phyloP scores from a whole-genome alignment of 92 coral and sea anemone genomes.

The Paragorgia papillata region DNA sequence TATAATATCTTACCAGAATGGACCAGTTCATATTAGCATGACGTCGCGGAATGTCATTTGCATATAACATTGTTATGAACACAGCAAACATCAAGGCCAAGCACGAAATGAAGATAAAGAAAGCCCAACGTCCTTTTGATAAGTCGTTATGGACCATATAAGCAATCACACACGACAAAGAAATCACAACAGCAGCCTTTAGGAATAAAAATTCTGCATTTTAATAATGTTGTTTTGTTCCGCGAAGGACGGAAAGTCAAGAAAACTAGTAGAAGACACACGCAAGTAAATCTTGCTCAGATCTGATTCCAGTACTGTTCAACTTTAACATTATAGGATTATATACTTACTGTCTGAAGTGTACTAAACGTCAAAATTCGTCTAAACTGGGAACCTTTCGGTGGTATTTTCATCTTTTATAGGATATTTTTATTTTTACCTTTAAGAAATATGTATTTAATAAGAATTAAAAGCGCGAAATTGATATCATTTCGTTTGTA shows the following conservation, averaged over 20 bases:
- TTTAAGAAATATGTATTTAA: not conserved
- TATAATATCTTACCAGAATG: not conserved
- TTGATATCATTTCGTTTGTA: no score
- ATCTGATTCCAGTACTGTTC: no score
- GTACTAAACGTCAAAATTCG: slow-evolving; percentile 9
- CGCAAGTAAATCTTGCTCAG: no score
- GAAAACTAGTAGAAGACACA: no score
- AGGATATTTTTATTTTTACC: not conserved
- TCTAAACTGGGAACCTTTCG: slow-evolving; percentile 8
- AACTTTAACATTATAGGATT: no score
- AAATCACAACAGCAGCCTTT: slow-evolving; percentile 12
- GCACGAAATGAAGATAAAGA: slow-evolving; percentile 13
- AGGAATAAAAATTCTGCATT: not conserved
- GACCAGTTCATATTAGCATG: slow-evolving; percentile 15
- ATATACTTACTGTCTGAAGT: slow-evolving; percentile 26
- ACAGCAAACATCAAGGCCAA: slow-evolving; percentile 12
- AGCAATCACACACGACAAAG: slow-evolving; percentile 8
- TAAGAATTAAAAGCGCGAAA: no score
- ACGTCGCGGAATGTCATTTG: slow-evolving; percentile 7
- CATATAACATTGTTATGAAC: not conserved
- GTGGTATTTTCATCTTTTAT: not conserved
- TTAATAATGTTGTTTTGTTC: no score
- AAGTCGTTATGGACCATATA: slow-evolving; percentile 18
- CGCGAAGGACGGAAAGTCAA: no score
- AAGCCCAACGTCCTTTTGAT: slow-evolving; percentile 36